Base-by-base conservation (phyloP, 2,113 vertebrate genomes). In the Ptilorrhoa leucosticta region DNA sequence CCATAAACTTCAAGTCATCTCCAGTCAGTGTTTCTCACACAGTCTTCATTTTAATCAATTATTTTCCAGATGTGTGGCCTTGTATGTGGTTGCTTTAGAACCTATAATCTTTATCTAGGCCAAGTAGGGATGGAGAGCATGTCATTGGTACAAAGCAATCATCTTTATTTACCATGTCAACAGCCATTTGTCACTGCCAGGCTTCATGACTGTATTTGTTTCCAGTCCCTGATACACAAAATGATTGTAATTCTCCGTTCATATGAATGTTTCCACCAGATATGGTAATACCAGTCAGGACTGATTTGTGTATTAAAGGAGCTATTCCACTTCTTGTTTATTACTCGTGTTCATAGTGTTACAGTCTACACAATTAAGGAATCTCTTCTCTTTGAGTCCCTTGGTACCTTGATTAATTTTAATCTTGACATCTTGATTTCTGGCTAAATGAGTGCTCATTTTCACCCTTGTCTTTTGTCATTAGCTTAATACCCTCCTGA, bases 391-490 rank as follows among this genome's bases (percentile, higher is more conserved):
- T 89, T 96, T 87, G 40, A 87, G 53, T 97, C 96, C 96, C 96
- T 93, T 92, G 96, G 73, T 96, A 96, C 93, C 53, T 96, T 97
- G 96, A 97, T 97, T 97, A 97, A 97, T 97, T 97, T 97, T 93
- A 96, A 91, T 97, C 91, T 97, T 97, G 95, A 97, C 96, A 82
- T 97, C 96, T 97, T 97, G 96, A 97, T 97, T 97, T 97, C 95
- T 95, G 93, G 89, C 93, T 96, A 97, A 97, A 96, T 97, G 96
- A 97, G 95, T 89, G 95, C 95, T 97, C 96, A 93, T 97, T 97
- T 97, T 96, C 95, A 96, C 95, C 91, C 94, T 96, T 94, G 95
- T 96, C 95, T 97, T 96, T 96, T 97, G 95, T 97, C 94, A 96
- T 96, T 97, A 96, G 91, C 91, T 95, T 89, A 96, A 96, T 96